Base-by-base conservation (phyloP, 2,888 invertebrate species). In the Orthosia gracilis region DNA sequence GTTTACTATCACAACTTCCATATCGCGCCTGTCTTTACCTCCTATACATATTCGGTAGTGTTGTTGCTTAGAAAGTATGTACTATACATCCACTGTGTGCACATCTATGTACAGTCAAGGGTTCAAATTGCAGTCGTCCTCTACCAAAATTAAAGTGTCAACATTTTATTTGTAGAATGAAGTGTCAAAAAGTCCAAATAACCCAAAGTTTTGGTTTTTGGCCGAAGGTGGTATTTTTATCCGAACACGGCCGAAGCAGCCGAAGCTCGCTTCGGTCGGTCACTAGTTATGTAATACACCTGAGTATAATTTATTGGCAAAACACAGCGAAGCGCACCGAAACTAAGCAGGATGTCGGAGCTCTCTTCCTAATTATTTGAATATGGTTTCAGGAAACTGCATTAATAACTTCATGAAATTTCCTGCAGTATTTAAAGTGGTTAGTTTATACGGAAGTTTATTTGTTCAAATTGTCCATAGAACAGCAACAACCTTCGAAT, bases 1-100 rank as follows among this genome's bases (percentile, higher is more conserved):
- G 65, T 73, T 59, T 52, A 40, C 64, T 54, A 65, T 75, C 58
- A 58, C 65, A 75, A 74, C 75, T 54, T 73, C 40, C 13, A 45
- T n/a, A 45, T 40, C 40, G 47, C 40, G 18, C 50, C 18, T 40
- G 17, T 52, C n/a, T 4, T n/a, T 26, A 40, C 57, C 5, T 45
- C 18, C 3, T 21, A 17, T 40, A 40, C 40, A 7, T 17, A 23
- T 52, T 45, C 50, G 21, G n/a, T 50, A 47, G 12, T 47, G 74
- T 52, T 73, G 26, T 47, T 74, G n/a, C 21, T 74, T 47, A 21
- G 21, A 26, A 74, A 74, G 17, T 26, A 26, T 4, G 31, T 31
- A 31, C 31, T 31, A 31, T 31, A 26, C 18, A 12, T 21, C 4
- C 31, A 31, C 12, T 58, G 18, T 58, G 18, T 58, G 17, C 18